A percentile compares a stretch with the other conserved stretches of the same genome.
Conservation (phyloP, 2,797 vertebrate species). For the Petrocephalus sullivani region DNA sequence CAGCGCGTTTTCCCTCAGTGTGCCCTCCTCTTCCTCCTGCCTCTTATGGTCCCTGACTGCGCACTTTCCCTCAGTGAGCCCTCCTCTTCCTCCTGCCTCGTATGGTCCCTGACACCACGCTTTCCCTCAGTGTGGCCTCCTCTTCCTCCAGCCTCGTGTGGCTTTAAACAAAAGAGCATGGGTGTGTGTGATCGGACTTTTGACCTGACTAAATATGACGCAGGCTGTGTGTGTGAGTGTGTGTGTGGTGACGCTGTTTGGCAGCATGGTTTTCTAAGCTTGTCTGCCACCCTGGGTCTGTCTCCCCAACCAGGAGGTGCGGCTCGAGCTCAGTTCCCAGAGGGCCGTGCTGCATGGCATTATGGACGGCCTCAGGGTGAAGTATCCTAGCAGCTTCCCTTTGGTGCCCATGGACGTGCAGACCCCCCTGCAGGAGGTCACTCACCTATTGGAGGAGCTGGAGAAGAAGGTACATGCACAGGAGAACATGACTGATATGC, state of each 20-base stretch:
- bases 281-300: not conserved
- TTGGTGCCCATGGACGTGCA: slow-evolving; percentile 69
- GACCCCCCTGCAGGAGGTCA: slow-evolving; percentile 60
- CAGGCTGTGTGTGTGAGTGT: not conserved
- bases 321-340: slow-evolving; percentile 54
- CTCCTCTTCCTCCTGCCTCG: not conserved
- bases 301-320: slow-evolving; percentile 62
- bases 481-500: not conserved
- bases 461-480: slow-evolving; percentile 71
- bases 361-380: slow-evolving; percentile 59
- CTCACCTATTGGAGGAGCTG: slow-evolving; percentile 58
- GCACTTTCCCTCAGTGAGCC: not conserved
- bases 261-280: not conserved
- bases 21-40: not conserved
- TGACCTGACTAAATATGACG: not conserved
- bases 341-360: slow-evolving; percentile 62
- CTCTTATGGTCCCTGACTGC: not conserved
- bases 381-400: slow-evolving; percentile 60
- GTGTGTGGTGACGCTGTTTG: not conserved
- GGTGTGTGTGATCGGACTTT: not conserved
- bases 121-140: not conserved
- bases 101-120: not conserved
- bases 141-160: not conserved
- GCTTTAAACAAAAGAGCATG: not conserved
- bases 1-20: not conserved